Evolutionary conservation across 2,797 vertebrate species (phyloP).

Genomic region (Denticeps clupeoides): DNA sequence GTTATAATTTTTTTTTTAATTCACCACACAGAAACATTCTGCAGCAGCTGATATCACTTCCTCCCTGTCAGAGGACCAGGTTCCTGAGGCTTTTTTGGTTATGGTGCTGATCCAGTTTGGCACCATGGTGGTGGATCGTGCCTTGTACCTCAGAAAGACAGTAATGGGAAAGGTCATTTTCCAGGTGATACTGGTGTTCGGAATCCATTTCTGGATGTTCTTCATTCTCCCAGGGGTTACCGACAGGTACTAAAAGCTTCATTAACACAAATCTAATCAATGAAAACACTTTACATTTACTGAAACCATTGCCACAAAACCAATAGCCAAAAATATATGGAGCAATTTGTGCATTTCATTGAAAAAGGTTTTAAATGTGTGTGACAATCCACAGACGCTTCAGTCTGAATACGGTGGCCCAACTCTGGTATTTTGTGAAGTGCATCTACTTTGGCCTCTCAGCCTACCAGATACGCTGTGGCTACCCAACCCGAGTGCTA

Average conservation of each 20-base stretch:
- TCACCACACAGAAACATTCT: conserved; percentile 79
- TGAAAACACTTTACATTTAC: no score
- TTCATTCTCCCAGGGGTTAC: conserved; percentile 90
- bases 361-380: background rate
- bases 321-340: no score
- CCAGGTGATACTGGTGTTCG: conserved; percentile 89
- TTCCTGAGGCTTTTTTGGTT: conserved; percentile 84
- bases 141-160: conserved; percentile 75
- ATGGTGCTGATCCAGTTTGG: conserved; percentile 95
- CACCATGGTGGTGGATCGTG: conserved; percentile 88
- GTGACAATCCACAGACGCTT: conserved; percentile 61
- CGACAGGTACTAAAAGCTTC: conserved; percentile 66
- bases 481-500: conserved; percentile 79
- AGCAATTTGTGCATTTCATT: background rate
- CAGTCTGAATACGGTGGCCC: conserved; percentile 77
- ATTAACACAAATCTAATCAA: background rate
- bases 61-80: conserved; percentile 88
- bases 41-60: conserved; percentile 91
- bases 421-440: conserved; percentile 87
- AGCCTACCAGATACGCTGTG: conserved; percentile 82
- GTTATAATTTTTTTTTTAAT: background rate
- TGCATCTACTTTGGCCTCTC: conserved; percentile 85
- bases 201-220: conserved; percentile 98
- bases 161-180: conserved; percentile 86
- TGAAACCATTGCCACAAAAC: no score